Evolutionary conservation across 2,888 invertebrate species (phyloP), one percentile per base, ranked within the genome.

Genomic region (Dryocosmus kuriphilus): DNA sequence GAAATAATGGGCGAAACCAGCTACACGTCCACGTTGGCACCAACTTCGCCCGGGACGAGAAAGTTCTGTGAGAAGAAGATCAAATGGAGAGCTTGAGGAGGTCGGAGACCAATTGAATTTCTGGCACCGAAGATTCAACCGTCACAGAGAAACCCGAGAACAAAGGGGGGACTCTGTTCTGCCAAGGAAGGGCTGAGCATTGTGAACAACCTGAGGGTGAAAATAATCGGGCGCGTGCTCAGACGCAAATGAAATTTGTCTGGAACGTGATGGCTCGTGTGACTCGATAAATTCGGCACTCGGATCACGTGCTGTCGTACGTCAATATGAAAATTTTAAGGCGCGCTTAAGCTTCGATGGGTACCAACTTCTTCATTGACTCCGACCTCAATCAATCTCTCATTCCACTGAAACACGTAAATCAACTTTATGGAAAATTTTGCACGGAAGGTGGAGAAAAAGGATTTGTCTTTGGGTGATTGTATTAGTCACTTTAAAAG

Each of bases 191-290:
- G 75, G 55, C 60, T 30, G 79, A 77, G 55, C 55, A 55, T 55
- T 77, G 75, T 81, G 81, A 79, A 79, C 79, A 81, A 75, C 80
- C 80, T 60, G 74, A 51, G 80, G 61, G 74, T 80, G 80, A 80
- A 85, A 82, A 83, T 84, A 85, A 82, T 82, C 81, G 78, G 65
- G 76, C 79, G 80, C 78, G 81, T 79, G 81, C 76, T 77, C 74
- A 74, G 79, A 81, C 81, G 81, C 80, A 82, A 84, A 83, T 85
- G 83, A 85, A 86, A 86, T 87, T 86, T 84, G 85, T 83, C 81
- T 80, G 79, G 77, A 74, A 83, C 83, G 83, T 80, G 81, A 81
- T 77, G 81, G 77, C 79, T 81, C 81, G 80, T 75, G 80, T 85
- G 83, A 83, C 80, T 82, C 81, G 81, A 83, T 82, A 79, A 83